Evolutionary conservation across 2,797 vertebrate genomes (phyloP).

Genomic region (Anguilla pacifica): DNA sequence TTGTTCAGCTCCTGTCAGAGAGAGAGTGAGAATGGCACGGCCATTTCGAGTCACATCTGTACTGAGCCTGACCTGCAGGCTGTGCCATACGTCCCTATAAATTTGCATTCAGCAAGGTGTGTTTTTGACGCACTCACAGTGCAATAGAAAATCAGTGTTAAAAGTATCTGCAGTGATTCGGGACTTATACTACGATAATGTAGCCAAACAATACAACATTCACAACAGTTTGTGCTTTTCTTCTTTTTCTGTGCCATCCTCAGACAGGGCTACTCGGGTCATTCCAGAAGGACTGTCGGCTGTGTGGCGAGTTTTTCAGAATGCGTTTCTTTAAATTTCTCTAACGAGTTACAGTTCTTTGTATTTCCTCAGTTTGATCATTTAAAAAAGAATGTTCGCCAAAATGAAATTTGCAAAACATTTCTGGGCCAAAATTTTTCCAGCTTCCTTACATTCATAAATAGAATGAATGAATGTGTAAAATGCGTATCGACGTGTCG

Average conservation of each 20-base stretch:
- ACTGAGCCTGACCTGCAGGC: neutral
- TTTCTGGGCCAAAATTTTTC: neutral
- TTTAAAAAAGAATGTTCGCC: neutral
- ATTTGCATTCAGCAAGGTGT: neutral
- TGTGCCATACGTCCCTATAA: neutral
- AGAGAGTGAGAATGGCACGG: slow-evolving; percentile 44
- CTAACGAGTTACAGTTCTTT: neutral
- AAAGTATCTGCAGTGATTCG: neutral
- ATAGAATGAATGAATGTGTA: slow-evolving; percentile 7
- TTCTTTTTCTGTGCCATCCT: neutral
- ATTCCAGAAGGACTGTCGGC: neutral
- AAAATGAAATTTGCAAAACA: neutral
- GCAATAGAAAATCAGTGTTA: neutral
- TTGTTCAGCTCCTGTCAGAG: slow-evolving; percentile 70
- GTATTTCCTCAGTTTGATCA: neutral
- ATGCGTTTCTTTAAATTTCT: neutral
- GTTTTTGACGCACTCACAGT: neutral
- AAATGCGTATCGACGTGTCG: neutral
- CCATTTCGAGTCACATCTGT: neutral
- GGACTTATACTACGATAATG: neutral
- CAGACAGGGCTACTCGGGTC: neutral
- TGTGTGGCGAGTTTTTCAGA: neutral
- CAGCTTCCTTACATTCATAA: slow-evolving; percentile 18
- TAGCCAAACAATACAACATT: neutral
- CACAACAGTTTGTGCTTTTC: neutral